Conservation (phyloP, 2,113 vertebrate genomes). For the Mesoclemmys tuberculata region DNA sequence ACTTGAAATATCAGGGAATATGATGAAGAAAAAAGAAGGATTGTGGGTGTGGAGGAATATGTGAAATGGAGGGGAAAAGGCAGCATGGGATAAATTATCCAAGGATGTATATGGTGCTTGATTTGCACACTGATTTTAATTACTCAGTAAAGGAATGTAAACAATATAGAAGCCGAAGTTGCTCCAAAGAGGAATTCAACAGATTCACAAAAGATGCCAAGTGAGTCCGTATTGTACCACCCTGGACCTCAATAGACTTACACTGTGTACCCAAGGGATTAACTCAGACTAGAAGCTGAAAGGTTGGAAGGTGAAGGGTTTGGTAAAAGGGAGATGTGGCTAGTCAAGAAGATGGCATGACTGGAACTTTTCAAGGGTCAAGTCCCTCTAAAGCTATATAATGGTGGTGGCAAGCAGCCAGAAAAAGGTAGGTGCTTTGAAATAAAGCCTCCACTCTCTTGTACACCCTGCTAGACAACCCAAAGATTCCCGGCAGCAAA, state of each 20-base stretch:
- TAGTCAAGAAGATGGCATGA: background rate
- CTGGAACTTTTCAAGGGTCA: background rate
- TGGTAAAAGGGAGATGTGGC: background rate
- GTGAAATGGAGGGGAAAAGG: constrained; percentile 12
- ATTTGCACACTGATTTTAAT: constrained; percentile 42
- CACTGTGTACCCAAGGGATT: background rate
- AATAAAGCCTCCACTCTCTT: background rate
- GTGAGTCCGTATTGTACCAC: background rate
- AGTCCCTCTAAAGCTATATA: background rate
- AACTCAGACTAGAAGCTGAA: background rate
- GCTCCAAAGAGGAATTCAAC: constrained; percentile 14
- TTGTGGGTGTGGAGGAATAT: background rate
- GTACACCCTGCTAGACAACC: background rate
- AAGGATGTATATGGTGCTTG: background rate
- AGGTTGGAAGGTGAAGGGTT: background rate
- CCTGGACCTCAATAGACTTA: constrained; percentile 25
- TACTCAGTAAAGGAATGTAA: constrained; percentile 21
- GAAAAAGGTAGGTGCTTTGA: background rate
- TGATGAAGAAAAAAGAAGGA: constrained; percentile 18
- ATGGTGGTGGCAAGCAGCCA: background rate
- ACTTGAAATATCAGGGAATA: background rate
- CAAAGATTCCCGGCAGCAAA: background rate
- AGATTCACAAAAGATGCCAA: background rate
- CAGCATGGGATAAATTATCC: constrained; percentile 3
- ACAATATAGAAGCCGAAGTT: constrained; percentile 23